Evolutionary conservation across 2,113 vertebrate species (phyloP).

Genomic region (Calyptomena viridis): DNA sequence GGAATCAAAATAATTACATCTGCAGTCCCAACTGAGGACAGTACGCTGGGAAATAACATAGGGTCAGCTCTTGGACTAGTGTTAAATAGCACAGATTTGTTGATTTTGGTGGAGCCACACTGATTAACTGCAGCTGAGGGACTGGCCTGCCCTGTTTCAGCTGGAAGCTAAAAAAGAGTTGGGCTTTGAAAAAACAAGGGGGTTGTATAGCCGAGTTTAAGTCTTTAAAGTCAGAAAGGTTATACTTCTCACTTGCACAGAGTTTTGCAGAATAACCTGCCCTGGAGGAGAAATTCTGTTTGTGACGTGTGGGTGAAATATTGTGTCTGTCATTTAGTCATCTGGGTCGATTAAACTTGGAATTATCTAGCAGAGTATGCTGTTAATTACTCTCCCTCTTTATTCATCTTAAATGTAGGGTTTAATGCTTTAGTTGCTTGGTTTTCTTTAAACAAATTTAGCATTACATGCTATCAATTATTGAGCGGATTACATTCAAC

Average conservation of each 20-base stretch:
- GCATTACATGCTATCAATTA: background rate
- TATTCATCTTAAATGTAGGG: background rate
- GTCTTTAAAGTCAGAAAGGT: background rate
- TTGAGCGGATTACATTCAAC: background rate
- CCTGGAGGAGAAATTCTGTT: background rate
- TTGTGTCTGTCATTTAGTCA: background rate
- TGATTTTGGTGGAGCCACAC: background rate
- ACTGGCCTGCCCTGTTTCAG: background rate
- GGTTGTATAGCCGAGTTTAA: background rate
- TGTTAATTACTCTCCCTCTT: background rate
- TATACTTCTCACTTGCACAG: background rate
- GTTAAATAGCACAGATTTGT: constrained; percentile 27
- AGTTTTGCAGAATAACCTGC: background rate
- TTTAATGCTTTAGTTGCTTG: background rate
- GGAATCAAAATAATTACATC: constrained; percentile 30
- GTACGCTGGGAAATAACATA: background rate
- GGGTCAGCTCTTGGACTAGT: background rate
- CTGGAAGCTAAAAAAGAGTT: background rate
- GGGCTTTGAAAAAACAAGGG: background rate
- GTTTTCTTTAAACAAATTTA: background rate
- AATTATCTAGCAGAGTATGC: background rate
- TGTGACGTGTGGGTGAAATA: background rate
- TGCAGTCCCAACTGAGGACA: background rate
- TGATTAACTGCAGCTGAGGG: constrained; percentile 26
- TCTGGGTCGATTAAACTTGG: background rate